phyloP scores from a whole-genome alignment of 2,888 invertebrate genomes.

The Drosophila testacea region DNA sequence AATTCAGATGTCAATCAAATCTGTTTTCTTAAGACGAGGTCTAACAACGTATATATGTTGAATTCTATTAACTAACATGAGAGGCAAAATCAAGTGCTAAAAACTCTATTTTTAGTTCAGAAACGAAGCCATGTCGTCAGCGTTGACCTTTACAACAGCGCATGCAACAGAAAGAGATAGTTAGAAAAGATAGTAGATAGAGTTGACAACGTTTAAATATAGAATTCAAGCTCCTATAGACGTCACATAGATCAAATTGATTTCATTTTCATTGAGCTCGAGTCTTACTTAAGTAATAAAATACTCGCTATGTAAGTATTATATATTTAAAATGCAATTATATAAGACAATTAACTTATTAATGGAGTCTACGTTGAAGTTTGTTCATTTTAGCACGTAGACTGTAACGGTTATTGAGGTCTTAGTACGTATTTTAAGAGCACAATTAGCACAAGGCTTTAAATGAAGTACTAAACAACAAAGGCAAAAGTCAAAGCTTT shows the following conservation, averaged over 20 bases:
- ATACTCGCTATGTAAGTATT: constrained; percentile 4
- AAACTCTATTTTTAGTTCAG: constrained; percentile 24
- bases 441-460: constrained; percentile 32
- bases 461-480: constrained; percentile 20
- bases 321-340: constrained; percentile 16
- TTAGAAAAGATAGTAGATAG: not conserved
- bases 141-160: constrained; percentile 58
- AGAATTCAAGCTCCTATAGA: constrained; percentile 31
- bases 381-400: constrained; percentile 66
- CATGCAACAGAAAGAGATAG: constrained; percentile 24
- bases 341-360: constrained; percentile 20
- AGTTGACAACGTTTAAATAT: constrained; percentile 51
- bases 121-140: constrained; percentile 61
- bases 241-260: constrained; percentile 40
- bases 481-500: constrained; percentile 15
- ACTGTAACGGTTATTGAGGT: constrained; percentile 25
- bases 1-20: constrained; percentile 16
- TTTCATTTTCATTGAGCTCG: constrained; percentile 47
- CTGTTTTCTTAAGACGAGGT: constrained; percentile 10
- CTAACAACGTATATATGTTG: constrained; percentile 9
- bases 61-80: constrained; percentile 44
- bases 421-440: constrained; percentile 13
- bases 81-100: constrained; percentile 21
- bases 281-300: not conserved
- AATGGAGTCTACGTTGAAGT: constrained; percentile 20